These are phyloP conservation scores for Prionailurus bengalensis DNA, from an alignment of 2,113 vertebrate genomes.

Conservation along the genomic window DNA sequence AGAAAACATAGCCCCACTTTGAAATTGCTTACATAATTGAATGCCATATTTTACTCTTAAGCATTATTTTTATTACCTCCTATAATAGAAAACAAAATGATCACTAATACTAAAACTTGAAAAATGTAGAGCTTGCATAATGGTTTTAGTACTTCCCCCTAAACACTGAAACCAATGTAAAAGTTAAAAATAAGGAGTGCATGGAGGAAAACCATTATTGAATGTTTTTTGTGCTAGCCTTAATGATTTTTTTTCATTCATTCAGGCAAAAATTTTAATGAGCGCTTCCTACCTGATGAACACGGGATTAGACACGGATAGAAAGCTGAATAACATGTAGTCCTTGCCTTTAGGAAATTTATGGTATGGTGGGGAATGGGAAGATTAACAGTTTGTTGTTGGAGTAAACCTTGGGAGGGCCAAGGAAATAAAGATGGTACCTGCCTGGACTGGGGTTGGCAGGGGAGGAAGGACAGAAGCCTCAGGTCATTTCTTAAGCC, in stretches of 20 bases:
- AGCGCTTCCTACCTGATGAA: background rate
- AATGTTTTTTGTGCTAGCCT: background rate
- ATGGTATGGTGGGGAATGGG: background rate
- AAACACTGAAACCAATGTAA: conserved; percentile 48
- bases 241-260: conserved; percentile 12
- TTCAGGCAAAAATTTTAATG: conserved; percentile 42
- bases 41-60: conserved; percentile 34
- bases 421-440: background rate
- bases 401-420: background rate
- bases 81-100: conserved; percentile 32
- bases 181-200: conserved; percentile 33
- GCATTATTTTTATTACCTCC: background rate
- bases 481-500: background rate
- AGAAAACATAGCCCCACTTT: conserved; percentile 38
- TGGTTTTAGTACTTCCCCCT: conserved; percentile 48
- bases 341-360: background rate
- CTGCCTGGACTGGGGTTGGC: background rate
- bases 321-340: background rate
- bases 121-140: conserved; percentile 6
- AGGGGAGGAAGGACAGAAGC: background rate
- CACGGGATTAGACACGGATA: background rate
- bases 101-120: conserved; percentile 41
- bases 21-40: conserved; percentile 56
- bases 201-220: background rate
- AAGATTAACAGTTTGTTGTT: background rate